Conservation (phyloP, 2,113 vertebrate species). For the Alosa alosa region DNA sequence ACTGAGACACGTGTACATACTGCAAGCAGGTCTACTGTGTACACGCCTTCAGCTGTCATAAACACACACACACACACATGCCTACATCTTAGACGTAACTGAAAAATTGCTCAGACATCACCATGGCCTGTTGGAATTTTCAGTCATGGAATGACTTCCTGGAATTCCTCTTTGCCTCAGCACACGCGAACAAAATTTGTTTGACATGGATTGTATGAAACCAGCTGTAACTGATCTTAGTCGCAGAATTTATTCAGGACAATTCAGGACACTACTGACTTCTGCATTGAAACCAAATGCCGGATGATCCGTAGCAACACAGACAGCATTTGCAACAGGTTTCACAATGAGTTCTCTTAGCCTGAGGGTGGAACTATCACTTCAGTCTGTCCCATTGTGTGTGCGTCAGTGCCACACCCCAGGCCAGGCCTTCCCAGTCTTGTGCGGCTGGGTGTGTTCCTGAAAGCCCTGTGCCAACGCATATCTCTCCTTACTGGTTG, state of each 20-base stretch:
- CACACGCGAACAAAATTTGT: neutral
- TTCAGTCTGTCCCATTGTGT: neutral
- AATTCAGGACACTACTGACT: constrained; percentile 4
- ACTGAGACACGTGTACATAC: neutral
- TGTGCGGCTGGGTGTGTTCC: neutral
- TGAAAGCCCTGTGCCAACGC: neutral
- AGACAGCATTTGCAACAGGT: neutral
- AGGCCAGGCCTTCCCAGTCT: neutral
- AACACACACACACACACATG: no score
- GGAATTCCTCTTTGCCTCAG: neutral
- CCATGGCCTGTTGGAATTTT: neutral
- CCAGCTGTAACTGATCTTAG: neutral
- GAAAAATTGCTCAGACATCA: neutral
- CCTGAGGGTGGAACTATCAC: neutral
- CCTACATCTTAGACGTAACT: neutral
- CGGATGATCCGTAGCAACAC: neutral
- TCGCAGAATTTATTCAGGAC: neutral
- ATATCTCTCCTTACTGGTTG: neutral
- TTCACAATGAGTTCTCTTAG: neutral
- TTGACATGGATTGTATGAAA: neutral
- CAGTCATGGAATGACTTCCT: neutral
- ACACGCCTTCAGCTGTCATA: neutral
- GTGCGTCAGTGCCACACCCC: constrained; percentile 4
- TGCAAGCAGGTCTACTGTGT: neutral
- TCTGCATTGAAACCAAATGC: neutral